Base-by-base conservation (phyloP, 2,113 vertebrate genomes). In the Xenotilapia flavipinnis region DNA sequence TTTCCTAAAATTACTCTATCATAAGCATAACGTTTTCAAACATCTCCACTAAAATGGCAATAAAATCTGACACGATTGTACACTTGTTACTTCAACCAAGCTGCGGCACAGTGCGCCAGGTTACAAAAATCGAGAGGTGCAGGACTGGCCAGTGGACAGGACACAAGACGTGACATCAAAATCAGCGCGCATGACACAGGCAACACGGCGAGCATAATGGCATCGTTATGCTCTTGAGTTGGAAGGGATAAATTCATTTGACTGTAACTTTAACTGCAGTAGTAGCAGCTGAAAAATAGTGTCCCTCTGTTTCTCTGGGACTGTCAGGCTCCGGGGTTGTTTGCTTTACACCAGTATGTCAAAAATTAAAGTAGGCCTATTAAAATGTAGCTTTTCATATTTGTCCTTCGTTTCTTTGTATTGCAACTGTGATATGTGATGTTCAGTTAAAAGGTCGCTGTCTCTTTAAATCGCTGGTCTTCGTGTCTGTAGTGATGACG, bases 401-500 rank as follows among this genome's bases (percentile, higher is more conserved):
- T 47, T 47, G 21, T 17, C 14, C 42, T 75, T 19, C 26, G 17
- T 77, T 31, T 19, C 15, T 51, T 31, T 77, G 23, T 49, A 31
- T 77, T 28, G 26, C 70, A 19, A 11, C 13, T 49, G 70, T 77
- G 70, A 31, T 31, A 15, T 19, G 42, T 7, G 14, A 77, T 12
- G 6, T 31, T 28, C 26, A 5, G 9, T 19, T n/a, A 31, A 51
- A 31, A 45, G 53, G 36, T 42, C 79, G 3, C n/a, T 65, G 87
- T 79, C 23, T 81, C 89, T 93, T 92, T 91, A 93, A 88, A 51
- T 80, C 7, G 11, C 6, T 79, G 36, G 10, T 62, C 54, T 83
- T 15, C 53, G 75, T 75, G 89, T 87, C 83, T 36, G 88, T 89
- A 91, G 60, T 83, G 90, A 89, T 95, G 92, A 95, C 94, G 95